phyloP scores from a whole-genome alignment of 2,113 vertebrate genomes.

The Illadopsis cleaveri region DNA sequence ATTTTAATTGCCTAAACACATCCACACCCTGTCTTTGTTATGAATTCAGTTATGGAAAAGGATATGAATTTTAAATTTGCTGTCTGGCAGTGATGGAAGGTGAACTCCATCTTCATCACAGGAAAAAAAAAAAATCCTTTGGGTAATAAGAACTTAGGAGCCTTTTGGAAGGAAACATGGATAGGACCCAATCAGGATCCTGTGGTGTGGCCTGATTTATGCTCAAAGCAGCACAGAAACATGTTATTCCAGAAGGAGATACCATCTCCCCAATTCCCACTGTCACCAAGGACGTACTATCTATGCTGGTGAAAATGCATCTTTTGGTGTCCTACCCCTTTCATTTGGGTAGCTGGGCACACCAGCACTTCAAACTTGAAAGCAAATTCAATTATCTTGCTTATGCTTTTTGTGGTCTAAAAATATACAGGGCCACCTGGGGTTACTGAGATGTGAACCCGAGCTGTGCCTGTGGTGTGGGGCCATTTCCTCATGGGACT shows the following conservation, averaged over 20 bases:
- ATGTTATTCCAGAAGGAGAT: background rate
- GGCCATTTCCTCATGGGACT: background rate
- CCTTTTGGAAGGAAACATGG: background rate
- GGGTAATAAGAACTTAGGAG: background rate
- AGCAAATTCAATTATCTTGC: background rate
- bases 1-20: background rate
- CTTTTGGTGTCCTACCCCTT: background rate
- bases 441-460: background rate
- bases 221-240: background rate
- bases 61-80: background rate
- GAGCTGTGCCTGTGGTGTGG: background rate
- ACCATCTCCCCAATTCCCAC: background rate
- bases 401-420: background rate
- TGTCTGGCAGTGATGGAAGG: background rate
- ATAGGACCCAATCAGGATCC: background rate
- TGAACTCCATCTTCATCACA: background rate
- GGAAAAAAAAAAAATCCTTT: background rate
- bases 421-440: background rate
- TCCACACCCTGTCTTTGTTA: slow-evolving; percentile 25
- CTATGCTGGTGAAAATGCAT: background rate
- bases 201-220: background rate
- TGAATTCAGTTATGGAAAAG: background rate
- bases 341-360: background rate
- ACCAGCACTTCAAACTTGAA: background rate
- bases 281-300: background rate